Base-by-base conservation (phyloP, 2,888 invertebrate species). In the Sussaba pulchella region DNA sequence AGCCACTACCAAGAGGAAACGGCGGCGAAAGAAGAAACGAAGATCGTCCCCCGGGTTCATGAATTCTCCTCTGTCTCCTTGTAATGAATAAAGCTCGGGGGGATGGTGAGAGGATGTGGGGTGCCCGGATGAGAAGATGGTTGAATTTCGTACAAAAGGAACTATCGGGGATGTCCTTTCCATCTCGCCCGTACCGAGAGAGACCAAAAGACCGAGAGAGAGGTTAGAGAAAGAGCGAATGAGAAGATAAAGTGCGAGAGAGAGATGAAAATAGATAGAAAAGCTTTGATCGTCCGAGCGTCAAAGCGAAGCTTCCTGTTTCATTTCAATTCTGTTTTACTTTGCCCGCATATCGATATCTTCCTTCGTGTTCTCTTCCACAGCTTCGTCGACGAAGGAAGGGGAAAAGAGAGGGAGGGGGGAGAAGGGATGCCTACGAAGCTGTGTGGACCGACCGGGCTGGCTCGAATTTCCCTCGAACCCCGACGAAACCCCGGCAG, bases 241-340 rank as follows among this genome's bases (percentile, higher is more conserved):
- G n/a, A n/a, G n/a, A n/a, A n/a, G n/a, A n/a, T n/a, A n/a, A n/a
- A n/a, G n/a, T n/a, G n/a, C n/a, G n/a, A n/a, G n/a, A 73, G 54
- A 79, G 41, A 74, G 66, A 63, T 9, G 45, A 36, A 24, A 31
- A 57, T 24, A 74, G 50, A 74, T 47, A 75, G 43, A 64, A 77
- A 69, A 19, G 83, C 89, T 89, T 90, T 89, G 89, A 89, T 88
- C 88, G 85, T 84, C 83, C 82, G 81, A 85, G 81, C 87, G 82
- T 88, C 89, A 89, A 89, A 89, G 87, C 80, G 73, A 70, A 74
- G 78, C 57, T 85, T 82, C 85, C 87, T 87, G 87, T 89, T 89
- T 90, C 88, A 88, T 89, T 89, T 88, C 88, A 87, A 89, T 89
- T 88, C 88, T 87, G 88, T 89, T 90, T 89, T 87, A 89, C 87